Base-by-base conservation (phyloP, 92 coral and sea anemone species). In the Parazoanthus darwini region DNA sequence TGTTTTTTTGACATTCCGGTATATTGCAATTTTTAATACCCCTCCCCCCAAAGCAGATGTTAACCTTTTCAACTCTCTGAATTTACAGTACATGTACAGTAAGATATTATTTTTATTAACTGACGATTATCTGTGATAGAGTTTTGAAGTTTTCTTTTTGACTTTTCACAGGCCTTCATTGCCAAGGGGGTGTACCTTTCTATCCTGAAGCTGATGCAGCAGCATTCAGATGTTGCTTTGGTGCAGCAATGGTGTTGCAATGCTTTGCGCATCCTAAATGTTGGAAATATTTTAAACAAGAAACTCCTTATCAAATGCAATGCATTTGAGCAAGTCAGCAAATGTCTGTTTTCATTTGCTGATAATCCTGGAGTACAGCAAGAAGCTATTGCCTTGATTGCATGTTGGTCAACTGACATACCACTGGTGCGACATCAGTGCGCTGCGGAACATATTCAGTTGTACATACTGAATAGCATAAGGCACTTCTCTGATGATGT, bases 371-470 rank as follows among this genome's bases (percentile, higher is more conserved):
- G 29, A 50, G 97, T 93, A 5, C 96, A 91, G 76, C 88, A 93
- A 91, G 97, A 95, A 91, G 96, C 95, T 4, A 89, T 97, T 44
- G 95, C 91, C 35, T 67, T 95, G 82, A 91, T 95, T 85, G 99
- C 98, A 58, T 94, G 96, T 67, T 84, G 96, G 89, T 93, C 96
- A 26, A 93, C 96, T 58, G 98, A 93, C 76, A 86, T 94, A 29
- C 93, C 94, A 59, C 90, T 95, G 70, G 93, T 94, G 42, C 93
- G 92, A 33, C 94, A 93, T 82, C 99, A 97, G 86, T 92, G 98
- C 87, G 94, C 96, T 6, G 83, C 85, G 25, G 99, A 97, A 74
- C 92, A 91, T 67, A 43, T 95, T 26, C 94, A 95, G 70, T 20
- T 89, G 23, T 76, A 70, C 46, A 90, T 97, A 78, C 38, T 97